Evolutionary conservation across 2,888 invertebrate species (phyloP).

Genomic region (Hirtodrosophila confusa): DNA sequence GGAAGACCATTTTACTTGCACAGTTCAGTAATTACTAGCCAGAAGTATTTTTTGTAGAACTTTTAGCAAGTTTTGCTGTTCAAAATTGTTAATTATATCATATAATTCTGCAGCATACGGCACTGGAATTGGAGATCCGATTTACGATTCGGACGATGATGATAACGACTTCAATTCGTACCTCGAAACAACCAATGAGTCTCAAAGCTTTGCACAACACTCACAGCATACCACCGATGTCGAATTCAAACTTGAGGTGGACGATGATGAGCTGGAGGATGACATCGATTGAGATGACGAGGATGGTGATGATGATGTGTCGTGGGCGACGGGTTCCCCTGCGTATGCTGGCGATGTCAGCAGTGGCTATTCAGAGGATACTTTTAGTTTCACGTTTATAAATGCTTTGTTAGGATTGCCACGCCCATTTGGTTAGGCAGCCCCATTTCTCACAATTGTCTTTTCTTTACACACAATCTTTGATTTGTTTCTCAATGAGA

Average conservation of each 20-base stretch:
- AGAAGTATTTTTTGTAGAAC: too few species aligned
- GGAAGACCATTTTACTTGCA: too few species aligned
- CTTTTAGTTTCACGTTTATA: slow-evolving; percentile 82
- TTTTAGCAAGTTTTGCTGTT: too few species aligned
- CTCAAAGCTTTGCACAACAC: slow-evolving; percentile 67
- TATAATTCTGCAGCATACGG: slow-evolving; percentile 76
- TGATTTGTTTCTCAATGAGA: slow-evolving; percentile 69
- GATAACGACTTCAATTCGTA: slow-evolving; percentile 66
- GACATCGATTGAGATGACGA: slow-evolving; percentile 82
- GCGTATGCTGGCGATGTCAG: slow-evolving; percentile 33
- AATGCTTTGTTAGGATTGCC: slow-evolving; percentile 82
- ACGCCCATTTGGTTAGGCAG: slow-evolving; percentile 58
- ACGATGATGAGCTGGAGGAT: slow-evolving; percentile 82
- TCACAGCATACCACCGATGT: slow-evolving; percentile 64
- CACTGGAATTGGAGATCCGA: slow-evolving; percentile 79
- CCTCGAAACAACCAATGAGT: slow-evolving; percentile 79
- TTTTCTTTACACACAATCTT: slow-evolving; percentile 36
- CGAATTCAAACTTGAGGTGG: slow-evolving; percentile 76
- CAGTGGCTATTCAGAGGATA: slow-evolving; percentile 67
- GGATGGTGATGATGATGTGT: slow-evolving; percentile 34
- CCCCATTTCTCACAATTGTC: slow-evolving; percentile 26
- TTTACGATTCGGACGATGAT: slow-evolving; percentile 80
- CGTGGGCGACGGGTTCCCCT: slow-evolving; percentile 39
- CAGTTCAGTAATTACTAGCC: too few species aligned
- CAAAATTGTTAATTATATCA: background rate